These are phyloP conservation scores for Sitta carolinensis DNA, from an alignment of 2,797 vertebrate genomes.

Conservation along the genomic window DNA sequence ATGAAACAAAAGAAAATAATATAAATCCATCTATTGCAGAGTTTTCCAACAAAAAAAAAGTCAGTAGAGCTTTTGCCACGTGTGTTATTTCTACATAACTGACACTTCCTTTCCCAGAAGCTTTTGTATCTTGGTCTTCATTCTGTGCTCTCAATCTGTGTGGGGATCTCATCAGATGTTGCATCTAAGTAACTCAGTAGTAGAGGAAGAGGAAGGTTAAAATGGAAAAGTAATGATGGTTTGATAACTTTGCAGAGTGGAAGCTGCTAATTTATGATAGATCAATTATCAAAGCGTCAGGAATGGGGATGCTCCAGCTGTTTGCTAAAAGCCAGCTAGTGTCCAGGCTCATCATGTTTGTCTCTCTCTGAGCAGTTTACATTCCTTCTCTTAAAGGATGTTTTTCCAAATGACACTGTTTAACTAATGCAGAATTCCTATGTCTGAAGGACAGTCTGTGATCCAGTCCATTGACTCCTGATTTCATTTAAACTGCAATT, in stretches of 20 bases:
- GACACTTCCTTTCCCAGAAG: not conserved
- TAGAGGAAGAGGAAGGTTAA: not conserved
- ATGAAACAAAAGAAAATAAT: not conserved
- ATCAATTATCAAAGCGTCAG: not conserved
- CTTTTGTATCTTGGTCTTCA: not conserved
- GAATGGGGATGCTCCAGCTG: not conserved
- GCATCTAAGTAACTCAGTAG: not conserved
- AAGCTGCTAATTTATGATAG: not conserved
- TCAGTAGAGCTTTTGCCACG: not conserved
- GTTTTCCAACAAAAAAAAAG: not conserved
- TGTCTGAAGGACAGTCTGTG: constrained; percentile 74
- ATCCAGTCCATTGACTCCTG: constrained; percentile 74
- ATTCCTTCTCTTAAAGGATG: constrained; percentile 53
- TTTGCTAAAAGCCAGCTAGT: not conserved
- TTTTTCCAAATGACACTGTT: constrained; percentile 55
- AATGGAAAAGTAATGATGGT: not conserved
- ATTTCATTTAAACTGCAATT: constrained; percentile 79
- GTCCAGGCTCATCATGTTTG: not conserved
- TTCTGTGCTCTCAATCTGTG: not conserved
- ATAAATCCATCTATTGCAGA: not conserved
- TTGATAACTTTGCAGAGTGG: not conserved
- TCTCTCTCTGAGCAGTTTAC: not conserved
- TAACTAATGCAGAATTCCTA: constrained; percentile 65
- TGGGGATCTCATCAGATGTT: not conserved
- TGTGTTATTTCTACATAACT: not conserved